These are phyloP conservation scores for Macquaria ambigua DNA, from an alignment of 2,113 vertebrate genomes.

Conservation along the genomic window DNA sequence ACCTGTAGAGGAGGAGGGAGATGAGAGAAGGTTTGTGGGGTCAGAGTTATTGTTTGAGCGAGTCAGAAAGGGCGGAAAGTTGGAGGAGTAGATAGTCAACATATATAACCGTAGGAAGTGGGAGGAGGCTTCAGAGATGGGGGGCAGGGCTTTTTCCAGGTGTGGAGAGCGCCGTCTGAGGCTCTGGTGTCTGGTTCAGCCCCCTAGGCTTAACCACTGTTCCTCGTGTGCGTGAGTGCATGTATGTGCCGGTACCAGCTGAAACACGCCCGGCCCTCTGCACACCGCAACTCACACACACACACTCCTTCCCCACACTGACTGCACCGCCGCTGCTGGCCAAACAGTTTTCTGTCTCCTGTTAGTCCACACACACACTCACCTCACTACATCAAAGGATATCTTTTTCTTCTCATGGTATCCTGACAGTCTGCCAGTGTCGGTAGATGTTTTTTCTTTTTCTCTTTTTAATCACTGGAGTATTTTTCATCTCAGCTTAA, in stretches of 20 bases:
- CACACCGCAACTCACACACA: slow-evolving; percentile 44
- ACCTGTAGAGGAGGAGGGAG: slow-evolving; percentile 17
- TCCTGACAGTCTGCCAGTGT: slow-evolving; percentile 56
- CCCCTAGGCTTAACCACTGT: slow-evolving; percentile 47
- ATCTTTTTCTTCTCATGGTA: slow-evolving; percentile 52
- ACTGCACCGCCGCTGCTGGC: slow-evolving; percentile 50
- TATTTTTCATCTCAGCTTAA: slow-evolving; percentile 73
- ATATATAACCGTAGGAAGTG: slow-evolving; percentile 18
- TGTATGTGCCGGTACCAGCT: slow-evolving; percentile 54
- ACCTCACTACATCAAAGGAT: slow-evolving; percentile 60
- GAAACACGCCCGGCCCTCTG: slow-evolving; percentile 71
- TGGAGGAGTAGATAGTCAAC: slow-evolving; percentile 15
- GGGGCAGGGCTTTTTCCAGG: slow-evolving; percentile 74
- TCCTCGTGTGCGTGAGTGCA: slow-evolving; percentile 20
- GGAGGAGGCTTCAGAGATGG: slow-evolving; percentile 12
- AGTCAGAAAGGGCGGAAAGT: slow-evolving; percentile 8
- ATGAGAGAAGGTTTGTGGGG: slow-evolving; percentile 9
- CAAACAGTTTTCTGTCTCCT: slow-evolving; percentile 43
- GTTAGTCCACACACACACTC: slow-evolving; percentile 38
- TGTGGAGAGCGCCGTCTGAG: slow-evolving; percentile 54
- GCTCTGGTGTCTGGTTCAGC: slow-evolving; percentile 71
- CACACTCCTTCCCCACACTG: slow-evolving; percentile 29
- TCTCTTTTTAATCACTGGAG: slow-evolving; percentile 60
- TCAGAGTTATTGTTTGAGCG: slow-evolving; percentile 4
- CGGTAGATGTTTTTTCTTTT: slow-evolving; percentile 7